Conservation (phyloP, 2,113 vertebrate species). For the Mixornis gularis region DNA sequence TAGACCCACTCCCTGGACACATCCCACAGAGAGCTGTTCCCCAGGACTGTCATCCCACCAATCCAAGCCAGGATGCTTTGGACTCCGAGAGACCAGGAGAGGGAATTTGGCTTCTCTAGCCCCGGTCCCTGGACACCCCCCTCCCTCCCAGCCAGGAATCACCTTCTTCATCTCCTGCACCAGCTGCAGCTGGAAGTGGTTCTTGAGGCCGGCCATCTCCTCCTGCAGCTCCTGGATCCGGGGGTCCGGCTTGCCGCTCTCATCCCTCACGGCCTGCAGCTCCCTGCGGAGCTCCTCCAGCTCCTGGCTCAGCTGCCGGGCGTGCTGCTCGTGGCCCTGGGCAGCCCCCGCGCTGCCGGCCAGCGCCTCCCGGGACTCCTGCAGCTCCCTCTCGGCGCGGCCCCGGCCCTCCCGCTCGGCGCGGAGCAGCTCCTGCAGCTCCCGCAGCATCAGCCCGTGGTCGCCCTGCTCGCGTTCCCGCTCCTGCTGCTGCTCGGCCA, state of each 20-base stretch:
- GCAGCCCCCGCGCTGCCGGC: constrained; percentile 54
- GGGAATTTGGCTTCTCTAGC: no score
- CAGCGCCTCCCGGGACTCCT: constrained; percentile 73
- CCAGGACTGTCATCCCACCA: not conserved
- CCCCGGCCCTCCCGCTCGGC: constrained; percentile 79
- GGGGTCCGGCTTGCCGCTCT: constrained; percentile 75
- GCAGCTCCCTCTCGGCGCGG: constrained; percentile 71
- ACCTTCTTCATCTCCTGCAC: constrained; percentile 86
- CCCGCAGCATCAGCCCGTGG: constrained; percentile 86
- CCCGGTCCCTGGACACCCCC: not conserved
- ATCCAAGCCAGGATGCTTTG: not conserved
- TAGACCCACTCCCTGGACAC: accelerated
- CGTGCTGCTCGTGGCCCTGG: constrained; percentile 71
- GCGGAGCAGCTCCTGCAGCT: constrained; percentile 86
- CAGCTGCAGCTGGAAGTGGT: constrained; percentile 81
- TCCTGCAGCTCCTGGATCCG: constrained; percentile 76
- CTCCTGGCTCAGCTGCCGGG: constrained; percentile 71
- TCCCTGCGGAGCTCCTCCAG: constrained; percentile 73
- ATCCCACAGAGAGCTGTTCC: not conserved
- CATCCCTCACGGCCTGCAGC: constrained; percentile 67
- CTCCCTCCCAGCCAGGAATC: not conserved
- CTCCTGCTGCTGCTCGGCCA: constrained; percentile 89
- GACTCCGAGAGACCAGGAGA: no score
- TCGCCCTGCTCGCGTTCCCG: constrained; percentile 85
- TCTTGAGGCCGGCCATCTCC: constrained; percentile 76